Evolutionary conservation across 2,797 vertebrate genomes (phyloP).

Genomic region (Heterohyrax brucei): DNA sequence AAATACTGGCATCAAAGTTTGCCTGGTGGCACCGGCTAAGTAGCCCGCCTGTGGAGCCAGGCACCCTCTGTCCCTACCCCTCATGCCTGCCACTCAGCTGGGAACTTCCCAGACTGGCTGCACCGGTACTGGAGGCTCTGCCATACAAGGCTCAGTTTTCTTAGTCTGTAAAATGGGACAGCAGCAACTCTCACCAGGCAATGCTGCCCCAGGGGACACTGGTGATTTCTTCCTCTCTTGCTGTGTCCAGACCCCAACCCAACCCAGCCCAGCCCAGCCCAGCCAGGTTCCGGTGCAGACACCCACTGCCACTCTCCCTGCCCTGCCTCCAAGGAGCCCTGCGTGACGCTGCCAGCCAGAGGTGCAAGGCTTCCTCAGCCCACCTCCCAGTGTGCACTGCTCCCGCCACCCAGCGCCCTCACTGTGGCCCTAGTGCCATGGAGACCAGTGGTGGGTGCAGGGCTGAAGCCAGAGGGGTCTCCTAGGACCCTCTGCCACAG

Average conservation of each 20-base stretch:
- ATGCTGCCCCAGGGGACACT: not conserved
- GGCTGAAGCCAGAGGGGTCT: not conserved
- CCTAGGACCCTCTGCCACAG: accelerated
- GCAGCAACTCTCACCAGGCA: not conserved
- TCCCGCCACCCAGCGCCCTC: not conserved
- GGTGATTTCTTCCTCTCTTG: too few species aligned
- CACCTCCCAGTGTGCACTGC: not conserved
- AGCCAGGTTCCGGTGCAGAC: too few species aligned
- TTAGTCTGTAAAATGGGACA: too few species aligned
- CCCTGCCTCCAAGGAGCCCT: not conserved
- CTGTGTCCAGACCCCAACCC: too few species aligned
- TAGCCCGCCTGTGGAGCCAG: not conserved
- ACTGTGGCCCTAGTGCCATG: too few species aligned
- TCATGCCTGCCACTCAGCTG: not conserved
- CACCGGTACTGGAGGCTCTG: not conserved
- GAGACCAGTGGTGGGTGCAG: not conserved
- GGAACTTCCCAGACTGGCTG: too few species aligned
- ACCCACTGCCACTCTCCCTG: too few species aligned
- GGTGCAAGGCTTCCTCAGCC: not conserved
- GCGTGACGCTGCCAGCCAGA: not conserved
- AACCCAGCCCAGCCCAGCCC: too few species aligned
- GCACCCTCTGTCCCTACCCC: not conserved
- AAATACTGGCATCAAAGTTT: not conserved
- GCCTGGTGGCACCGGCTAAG: slow-evolving; percentile 16
- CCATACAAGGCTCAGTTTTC: not conserved